Percentiles rank a stretch among this genome's conserved stretches.
Conservation (phyloP, 2,888 invertebrate species). For the Drosophila rellima region DNA sequence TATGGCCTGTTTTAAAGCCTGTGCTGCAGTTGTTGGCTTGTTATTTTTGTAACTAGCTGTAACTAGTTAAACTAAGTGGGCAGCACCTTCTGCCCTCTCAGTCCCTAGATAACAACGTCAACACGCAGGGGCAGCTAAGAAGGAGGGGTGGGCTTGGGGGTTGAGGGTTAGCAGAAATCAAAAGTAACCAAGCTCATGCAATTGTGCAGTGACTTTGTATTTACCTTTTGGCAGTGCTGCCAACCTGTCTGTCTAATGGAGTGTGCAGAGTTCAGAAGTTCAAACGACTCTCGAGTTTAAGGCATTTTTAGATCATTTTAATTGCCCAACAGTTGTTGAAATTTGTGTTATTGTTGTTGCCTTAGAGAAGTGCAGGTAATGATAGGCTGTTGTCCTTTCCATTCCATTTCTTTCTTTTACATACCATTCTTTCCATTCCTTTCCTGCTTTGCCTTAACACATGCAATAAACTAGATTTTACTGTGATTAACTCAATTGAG, state of each 20-base stretch:
- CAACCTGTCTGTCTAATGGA: conserved; percentile 41
- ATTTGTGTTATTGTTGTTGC: conserved; percentile 16
- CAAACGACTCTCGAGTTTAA: conserved; percentile 31
- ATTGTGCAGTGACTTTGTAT: conserved; percentile 55
- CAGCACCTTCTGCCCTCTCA: not conserved
- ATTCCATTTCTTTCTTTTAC: not conserved
- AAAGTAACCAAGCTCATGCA: conserved; percentile 56
- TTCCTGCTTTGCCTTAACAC: not conserved
- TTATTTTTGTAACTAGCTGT: conserved; percentile 9
- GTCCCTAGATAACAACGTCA: not conserved
- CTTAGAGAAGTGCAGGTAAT: conserved; percentile 26
- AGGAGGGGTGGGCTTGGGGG: not conserved
- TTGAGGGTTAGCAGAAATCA: conserved; percentile 38
- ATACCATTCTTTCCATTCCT: not conserved
- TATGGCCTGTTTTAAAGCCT: conserved; percentile 16
- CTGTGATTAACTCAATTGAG: conserved; percentile 39
- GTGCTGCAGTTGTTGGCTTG: conserved; percentile 10
- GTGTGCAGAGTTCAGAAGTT: conserved; percentile 32
- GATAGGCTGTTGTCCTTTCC: conserved; percentile 39
- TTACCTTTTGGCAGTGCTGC: conserved; percentile 58
- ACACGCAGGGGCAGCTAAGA: not conserved
- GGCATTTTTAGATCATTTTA: conserved; percentile 50
- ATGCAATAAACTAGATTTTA: conserved; percentile 22
- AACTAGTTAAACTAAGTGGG: conserved; percentile 41
- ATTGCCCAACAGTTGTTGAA: conserved; percentile 48